Evolutionary conservation across 2,797 vertebrate species (phyloP), one percentile per base, ranked within the genome.

Genomic region (Ceryle rudis): DNA sequence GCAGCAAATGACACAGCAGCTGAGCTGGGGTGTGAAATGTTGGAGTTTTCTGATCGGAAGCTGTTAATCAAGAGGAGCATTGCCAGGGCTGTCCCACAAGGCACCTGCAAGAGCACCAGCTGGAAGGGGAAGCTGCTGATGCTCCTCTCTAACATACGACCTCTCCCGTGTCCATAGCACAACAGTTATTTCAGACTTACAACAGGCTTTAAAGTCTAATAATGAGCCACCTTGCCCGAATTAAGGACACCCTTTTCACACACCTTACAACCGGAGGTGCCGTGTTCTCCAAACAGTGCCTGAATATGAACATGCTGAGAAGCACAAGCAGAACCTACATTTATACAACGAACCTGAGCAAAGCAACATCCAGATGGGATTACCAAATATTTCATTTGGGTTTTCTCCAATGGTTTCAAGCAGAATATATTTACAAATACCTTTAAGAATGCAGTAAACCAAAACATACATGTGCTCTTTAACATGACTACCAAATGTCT

Each of bases 241-340:
- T 29, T 52, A 52, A 85, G 26, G 21, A 10, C 19, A 35, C 17
- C 19, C 3, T 67, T 93, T 58, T 29, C 2, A 5, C 11, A 26
- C 6, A 58, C 10, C 20, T 67, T 51, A 12, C 26, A 71, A 22
- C 1, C 20, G 8, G 15, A 39, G 7, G 5, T 62, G n/a, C 25
- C 55, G 15, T 10, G 14, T 80, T 70, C 67, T 67, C 33, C 82
- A 77, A 86, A 20, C 10, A 21, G 14, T 1, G 6, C 42, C 35
- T 8, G 6, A 72, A 75, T 14, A 47, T 1, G 3, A 52, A 35
- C 0, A 0, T 17, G 8, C 10, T 35, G 11, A 89, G 31, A 2
- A 44, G 3, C 31, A 26, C 2, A 7, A 90, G 11, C 7, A 90
- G 79, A 84, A 35, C 9, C 17, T 51, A 25, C 6, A 16, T 52